These are phyloP conservation scores for Alethe castanea DNA, from an alignment of 2,113 vertebrate species.

Conservation along the genomic window DNA sequence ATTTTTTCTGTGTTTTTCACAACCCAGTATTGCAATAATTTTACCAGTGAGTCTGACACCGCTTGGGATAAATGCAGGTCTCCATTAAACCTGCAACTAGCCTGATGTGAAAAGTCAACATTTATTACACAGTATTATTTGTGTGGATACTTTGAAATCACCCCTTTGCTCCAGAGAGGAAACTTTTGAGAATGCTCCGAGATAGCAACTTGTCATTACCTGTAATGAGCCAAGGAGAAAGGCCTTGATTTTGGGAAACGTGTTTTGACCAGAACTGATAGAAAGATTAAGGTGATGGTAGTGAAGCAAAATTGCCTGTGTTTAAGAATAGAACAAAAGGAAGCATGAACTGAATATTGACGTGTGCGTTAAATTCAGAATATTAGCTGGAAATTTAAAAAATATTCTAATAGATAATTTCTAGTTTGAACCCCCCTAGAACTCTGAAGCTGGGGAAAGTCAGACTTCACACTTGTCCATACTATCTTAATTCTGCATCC, in stretches of 20 bases:
- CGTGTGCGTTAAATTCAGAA: not conserved
- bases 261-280: not conserved
- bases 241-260: not conserved
- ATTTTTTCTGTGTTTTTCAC: constrained; percentile 31
- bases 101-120: constrained; percentile 38
- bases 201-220: constrained; percentile 4
- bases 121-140: constrained; percentile 32
- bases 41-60: not conserved
- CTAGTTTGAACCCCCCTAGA: not conserved
- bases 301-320: not conserved
- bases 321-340: not conserved
- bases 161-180: not conserved
- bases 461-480: not conserved
- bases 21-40: constrained; percentile 28
- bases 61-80: constrained; percentile 35
- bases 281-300: not conserved
- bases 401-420: not conserved
- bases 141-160: not conserved
- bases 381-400: not conserved
- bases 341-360: not conserved
- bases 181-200: not conserved
- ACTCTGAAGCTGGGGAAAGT: not conserved
- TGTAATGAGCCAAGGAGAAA: not conserved
- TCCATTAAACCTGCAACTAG: constrained; percentile 49
- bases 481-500: not conserved